Base-by-base conservation (phyloP, 2,888 invertebrate genomes). In the Polia nebulosa region DNA sequence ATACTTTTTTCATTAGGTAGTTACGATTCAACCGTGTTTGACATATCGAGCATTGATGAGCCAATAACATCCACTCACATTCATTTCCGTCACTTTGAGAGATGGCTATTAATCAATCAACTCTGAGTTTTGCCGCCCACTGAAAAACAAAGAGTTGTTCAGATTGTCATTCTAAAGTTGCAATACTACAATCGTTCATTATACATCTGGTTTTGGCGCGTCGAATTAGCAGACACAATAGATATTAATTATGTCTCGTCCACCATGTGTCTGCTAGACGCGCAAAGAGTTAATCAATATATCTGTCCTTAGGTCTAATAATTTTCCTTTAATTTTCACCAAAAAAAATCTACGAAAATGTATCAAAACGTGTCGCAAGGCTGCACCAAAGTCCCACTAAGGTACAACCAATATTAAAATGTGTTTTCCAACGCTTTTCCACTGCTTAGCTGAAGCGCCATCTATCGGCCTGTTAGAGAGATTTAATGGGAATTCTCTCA, bases 401-500 rank as follows among this genome's bases (percentile, higher is more conserved):
- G 84, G 83, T 87, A 89, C 82, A 83, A 75, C 87, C 89, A 91
- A 90, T 91, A 93, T 93, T 92, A 94, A 93, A 94, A 93, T 92
- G 92, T 91, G 91, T 93, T 94, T 93, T 93, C 86, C 83, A 84
- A 84, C 88, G 83, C 88, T 87, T 89, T 89, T 81, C 83, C 86
- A 84, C 88, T 90, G 88, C 90, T 92, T 90, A 91, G 89, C 82
- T 72, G 84, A 81, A 90, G 88, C 91, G 92, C 92, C 91, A 93
- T 92, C 94, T 93, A 93, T 94, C 92, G 90, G 90, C 91, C 88
- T 88, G 89, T 92, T 91, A 89, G 88, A 87, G 86, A 92, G 91
- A 93, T 93, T 94, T 93, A 94, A 94, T 90, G 91, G 90, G 87
- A 91, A 90, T 92, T 90, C 91, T 92, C 91, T 93, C 92, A 94